A percentile compares a stretch with the other conserved stretches of the same genome.
Evolutionary conservation across 2,113 vertebrate genomes (phyloP).

Genomic region (Otolemur garnettii): DNA sequence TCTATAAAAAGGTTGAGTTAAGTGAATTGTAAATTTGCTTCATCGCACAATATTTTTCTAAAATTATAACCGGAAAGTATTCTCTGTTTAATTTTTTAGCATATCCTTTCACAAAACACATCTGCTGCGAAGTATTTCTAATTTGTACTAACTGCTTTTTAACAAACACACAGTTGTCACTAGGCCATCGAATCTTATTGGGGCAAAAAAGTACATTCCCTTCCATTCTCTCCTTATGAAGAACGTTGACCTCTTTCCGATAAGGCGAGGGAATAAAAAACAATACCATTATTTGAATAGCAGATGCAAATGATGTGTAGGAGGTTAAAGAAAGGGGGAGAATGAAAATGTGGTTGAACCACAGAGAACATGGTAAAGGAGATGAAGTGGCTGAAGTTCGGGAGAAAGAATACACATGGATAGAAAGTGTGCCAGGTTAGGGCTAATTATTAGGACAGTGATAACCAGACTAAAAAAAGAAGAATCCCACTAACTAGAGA

Average conservation of each 20-base stretch:
- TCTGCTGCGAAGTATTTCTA: conserved; percentile 80
- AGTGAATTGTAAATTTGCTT: conserved; percentile 81
- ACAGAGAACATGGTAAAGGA: neutral
- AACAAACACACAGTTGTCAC: conserved; percentile 83
- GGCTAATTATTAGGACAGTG: conserved; percentile 46
- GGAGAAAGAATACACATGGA: neutral
- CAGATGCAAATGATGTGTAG: neutral
- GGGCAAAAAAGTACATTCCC: conserved; percentile 66
- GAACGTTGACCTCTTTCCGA: conserved; percentile 39
- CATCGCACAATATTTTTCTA: conserved; percentile 73
- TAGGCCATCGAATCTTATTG: conserved; percentile 78
- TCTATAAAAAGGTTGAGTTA: conserved; percentile 83
- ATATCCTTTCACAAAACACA: conserved; percentile 82
- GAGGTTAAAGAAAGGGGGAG: neutral
- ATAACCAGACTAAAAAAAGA: conserved; percentile 2
- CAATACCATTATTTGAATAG: conserved; percentile 8
- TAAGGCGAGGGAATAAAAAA: conserved; percentile 7
- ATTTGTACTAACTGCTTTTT: conserved; percentile 80
- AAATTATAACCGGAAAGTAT: conserved; percentile 83
- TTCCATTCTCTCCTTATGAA: neutral
- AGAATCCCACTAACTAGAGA: conserved; percentile 18
- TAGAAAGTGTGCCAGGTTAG: neutral
- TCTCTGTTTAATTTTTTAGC: conserved; percentile 83
- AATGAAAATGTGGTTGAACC: neutral
- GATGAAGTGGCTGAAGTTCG: neutral